A percentile compares a stretch with the other conserved stretches of the same genome.
phyloP scores from a whole-genome alignment of 1,140 invertebrate genomes.

The Dinoponera quadriceps region DNA sequence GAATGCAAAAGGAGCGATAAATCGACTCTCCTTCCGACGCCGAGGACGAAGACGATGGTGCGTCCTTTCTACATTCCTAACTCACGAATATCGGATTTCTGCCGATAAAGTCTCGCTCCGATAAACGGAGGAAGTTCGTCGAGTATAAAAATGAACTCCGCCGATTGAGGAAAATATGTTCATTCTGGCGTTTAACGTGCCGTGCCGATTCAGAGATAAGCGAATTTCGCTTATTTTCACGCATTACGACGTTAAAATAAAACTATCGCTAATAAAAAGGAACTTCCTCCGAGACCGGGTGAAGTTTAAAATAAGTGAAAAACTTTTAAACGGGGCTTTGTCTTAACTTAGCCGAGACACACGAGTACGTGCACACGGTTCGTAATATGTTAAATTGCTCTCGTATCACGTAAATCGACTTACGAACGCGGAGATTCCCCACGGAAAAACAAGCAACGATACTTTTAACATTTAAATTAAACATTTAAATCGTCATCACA shows the following conservation, averaged over 20 bases:
- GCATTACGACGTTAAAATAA: too few relatives aligned
- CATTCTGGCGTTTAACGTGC: background rate
- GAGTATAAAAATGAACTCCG: slow-evolving; percentile 27
- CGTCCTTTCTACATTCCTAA: slow-evolving; percentile 51
- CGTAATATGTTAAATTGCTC: too few relatives aligned
- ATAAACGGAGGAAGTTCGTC: background rate
- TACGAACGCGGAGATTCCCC: background rate
- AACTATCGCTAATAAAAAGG: too few relatives aligned
- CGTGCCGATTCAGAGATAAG: background rate
- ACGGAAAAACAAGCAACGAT: slow-evolving; percentile 7
- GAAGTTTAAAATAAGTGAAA: too few relatives aligned
- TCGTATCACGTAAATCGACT: background rate
- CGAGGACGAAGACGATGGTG: slow-evolving; percentile 54
- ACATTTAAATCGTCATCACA: background rate
- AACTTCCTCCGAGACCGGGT: too few relatives aligned
- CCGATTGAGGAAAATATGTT: slow-evolving; percentile 8
- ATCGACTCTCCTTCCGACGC: slow-evolving; percentile 75
- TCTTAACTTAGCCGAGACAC: too few relatives aligned
- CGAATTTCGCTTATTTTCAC: background rate
- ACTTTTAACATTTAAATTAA: background rate
- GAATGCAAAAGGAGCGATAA: slow-evolving; percentile 77
- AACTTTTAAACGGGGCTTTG: too few relatives aligned
- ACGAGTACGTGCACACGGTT: too few relatives aligned
- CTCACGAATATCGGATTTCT: slow-evolving; percentile 42
- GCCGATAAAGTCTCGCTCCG: slow-evolving; percentile 31